These are phyloP conservation scores for Agrilus biguttatus DNA, from an alignment of 2,888 invertebrate genomes.

Conservation along the genomic window DNA sequence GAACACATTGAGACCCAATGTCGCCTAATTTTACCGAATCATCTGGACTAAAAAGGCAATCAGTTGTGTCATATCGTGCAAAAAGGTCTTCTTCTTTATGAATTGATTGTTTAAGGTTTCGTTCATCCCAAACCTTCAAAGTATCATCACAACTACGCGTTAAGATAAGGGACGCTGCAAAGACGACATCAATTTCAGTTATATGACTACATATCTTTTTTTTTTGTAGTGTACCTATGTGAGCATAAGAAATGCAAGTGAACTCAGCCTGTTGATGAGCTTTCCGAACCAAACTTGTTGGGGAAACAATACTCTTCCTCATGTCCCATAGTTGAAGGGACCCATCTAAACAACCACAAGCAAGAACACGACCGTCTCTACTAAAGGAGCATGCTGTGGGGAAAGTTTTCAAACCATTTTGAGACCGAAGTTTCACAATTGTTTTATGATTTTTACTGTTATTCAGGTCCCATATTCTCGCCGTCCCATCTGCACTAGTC, in stretches of 20 bases:
- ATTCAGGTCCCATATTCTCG: constrained; percentile 73
- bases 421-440: constrained; percentile 76
- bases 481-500: constrained; percentile 84
- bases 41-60: constrained; percentile 82
- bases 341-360: constrained; percentile 88
- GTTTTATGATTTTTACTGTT: constrained; percentile 64
- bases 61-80: constrained; percentile 73
- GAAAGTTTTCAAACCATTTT: constrained; percentile 71
- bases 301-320: constrained; percentile 79
- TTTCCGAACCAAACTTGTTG: constrained; percentile 57
- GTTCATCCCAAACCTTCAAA: constrained; percentile 87
- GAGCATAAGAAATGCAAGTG: constrained; percentile 75
- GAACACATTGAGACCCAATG: too few relatives aligned
- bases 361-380: constrained; percentile 69
- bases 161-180: constrained; percentile 37
- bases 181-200: too few relatives aligned
- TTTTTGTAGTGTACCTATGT: constrained; percentile 42
- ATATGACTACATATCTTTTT: background rate
- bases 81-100: constrained; percentile 54
- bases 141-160: constrained; percentile 86
- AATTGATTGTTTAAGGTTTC: constrained; percentile 67
- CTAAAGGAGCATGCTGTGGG: constrained; percentile 58
- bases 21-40: constrained; percentile 35
- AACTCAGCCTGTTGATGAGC: constrained; percentile 77
- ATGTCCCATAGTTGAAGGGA: constrained; percentile 97